These are phyloP conservation scores for Xiphophorus maculatus DNA, from an alignment of 2,113 vertebrate species.

Conservation along the genomic window DNA sequence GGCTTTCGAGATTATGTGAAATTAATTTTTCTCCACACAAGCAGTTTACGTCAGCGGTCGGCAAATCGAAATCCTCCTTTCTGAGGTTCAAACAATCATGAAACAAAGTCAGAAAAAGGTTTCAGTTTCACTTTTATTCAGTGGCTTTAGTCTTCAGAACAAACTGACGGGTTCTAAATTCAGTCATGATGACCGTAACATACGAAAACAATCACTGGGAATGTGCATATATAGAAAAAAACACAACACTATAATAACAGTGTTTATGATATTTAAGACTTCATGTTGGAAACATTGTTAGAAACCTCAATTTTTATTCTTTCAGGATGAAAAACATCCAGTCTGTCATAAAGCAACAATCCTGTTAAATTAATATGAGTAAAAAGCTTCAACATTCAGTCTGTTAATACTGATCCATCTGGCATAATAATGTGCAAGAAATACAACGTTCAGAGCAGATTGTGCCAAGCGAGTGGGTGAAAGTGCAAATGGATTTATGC, in stretches of 20 bases:
- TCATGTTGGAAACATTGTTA: conserved; percentile 35
- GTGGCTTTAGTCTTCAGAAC: conserved; percentile 35
- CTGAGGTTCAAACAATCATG: conserved; percentile 2
- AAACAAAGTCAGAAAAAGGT: conserved; percentile 10
- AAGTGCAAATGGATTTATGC: conserved; percentile 17
- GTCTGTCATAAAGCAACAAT: conserved; percentile 28
- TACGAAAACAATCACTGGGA: conserved; percentile 34
- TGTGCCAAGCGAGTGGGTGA: conserved; percentile 7
- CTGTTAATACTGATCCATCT: conserved; percentile 46
- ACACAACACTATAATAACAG: not conserved
- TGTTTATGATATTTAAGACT: not conserved
- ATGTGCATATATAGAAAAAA: conserved; percentile 23
- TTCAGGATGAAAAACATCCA: not conserved
- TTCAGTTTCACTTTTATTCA: conserved; percentile 55
- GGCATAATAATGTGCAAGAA: conserved; percentile 45
- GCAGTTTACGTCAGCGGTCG: no score
- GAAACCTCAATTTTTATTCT: not conserved
- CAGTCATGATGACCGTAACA: not conserved
- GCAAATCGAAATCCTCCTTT: not conserved
- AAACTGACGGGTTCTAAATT: not conserved
- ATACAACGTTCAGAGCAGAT: conserved; percentile 28
- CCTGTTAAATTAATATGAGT: conserved; percentile 31
- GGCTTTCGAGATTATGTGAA: no score
- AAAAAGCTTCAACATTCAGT: conserved; percentile 37
- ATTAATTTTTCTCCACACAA: no score